A percentile compares a stretch with the other conserved stretches of the same genome.
phyloP scores from a whole-genome alignment of 2,888 invertebrate species.

The Mechanitis mazaeus region DNA sequence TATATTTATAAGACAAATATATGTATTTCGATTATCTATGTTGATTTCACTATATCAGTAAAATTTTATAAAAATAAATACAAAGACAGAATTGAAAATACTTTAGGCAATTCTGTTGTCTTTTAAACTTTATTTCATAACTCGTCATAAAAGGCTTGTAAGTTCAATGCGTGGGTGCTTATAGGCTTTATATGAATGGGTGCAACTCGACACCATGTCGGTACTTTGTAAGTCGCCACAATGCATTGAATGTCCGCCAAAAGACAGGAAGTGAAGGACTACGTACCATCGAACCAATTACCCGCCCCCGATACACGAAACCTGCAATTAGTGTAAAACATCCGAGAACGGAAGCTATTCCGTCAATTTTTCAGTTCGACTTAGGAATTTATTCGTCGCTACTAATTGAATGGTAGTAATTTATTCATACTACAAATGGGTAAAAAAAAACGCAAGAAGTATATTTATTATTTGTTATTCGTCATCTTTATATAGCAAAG shows the following conservation, averaged over 20 bases:
- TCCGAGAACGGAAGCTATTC: slow-evolving; percentile 58
- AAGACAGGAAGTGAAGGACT: slow-evolving; percentile 73
- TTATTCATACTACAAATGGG: too few species aligned
- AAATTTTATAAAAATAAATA: too few species aligned
- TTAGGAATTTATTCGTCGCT: slow-evolving; percentile 7
- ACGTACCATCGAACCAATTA: slow-evolving; percentile 69
- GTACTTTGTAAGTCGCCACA: slow-evolving; percentile 52
- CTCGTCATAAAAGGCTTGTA: slow-evolving; percentile 1
- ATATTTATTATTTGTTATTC: too few species aligned
- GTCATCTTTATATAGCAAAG: neutral
- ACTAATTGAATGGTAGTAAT: too few species aligned
- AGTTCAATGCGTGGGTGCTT: slow-evolving; percentile 56
- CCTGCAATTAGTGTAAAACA: slow-evolving; percentile 73
- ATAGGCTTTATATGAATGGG: slow-evolving; percentile 44
- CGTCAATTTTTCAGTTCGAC: slow-evolving; percentile 22
- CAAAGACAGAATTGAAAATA: neutral
- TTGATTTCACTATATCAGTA: too few species aligned
- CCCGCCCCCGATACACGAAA: slow-evolving; percentile 72
- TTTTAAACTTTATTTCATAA: neutral
- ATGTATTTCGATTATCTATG: too few species aligned
- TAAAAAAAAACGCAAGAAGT: too few species aligned
- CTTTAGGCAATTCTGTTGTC: neutral
- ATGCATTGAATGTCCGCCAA: slow-evolving; percentile 53
- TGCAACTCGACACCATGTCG: slow-evolving; percentile 62
- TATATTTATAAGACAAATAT: too few species aligned